Conservation (phyloP, 1,140 invertebrate species). For the Uloborus diversus region DNA sequence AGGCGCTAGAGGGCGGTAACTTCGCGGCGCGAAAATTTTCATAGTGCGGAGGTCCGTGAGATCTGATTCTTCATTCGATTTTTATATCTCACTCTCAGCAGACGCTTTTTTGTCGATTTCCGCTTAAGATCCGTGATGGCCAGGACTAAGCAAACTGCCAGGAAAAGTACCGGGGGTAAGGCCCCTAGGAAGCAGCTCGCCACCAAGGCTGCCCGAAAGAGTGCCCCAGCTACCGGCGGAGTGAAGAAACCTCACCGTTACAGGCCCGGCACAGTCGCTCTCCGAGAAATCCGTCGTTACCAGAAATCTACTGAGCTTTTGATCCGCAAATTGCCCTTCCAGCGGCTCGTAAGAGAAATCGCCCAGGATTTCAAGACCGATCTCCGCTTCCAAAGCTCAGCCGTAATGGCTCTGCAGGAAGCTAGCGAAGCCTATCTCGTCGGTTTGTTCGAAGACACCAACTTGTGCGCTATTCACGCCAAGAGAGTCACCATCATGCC, state of each 20-base stretch:
- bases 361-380: constrained; percentile 57
- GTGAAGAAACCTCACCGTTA: constrained; percentile 78
- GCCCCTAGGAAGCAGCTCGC: too few relatives aligned
- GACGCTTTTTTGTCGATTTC: too few relatives aligned
- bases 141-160: too few relatives aligned
- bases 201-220: constrained; percentile 62
- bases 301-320: constrained; percentile 78
- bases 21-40: too few relatives aligned
- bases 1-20: too few relatives aligned
- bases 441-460: constrained; percentile 68
- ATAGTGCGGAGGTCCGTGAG: too few relatives aligned
- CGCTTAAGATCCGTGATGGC: too few relatives aligned
- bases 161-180: too few relatives aligned
- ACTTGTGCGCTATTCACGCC: constrained; percentile 92
- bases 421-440: constrained; percentile 68
- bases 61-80: too few relatives aligned
- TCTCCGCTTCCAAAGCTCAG: constrained; percentile 53
- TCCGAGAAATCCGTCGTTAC: constrained; percentile 70
- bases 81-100: too few relatives aligned
- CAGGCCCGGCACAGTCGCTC: constrained; percentile 66
- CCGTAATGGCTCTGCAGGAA: constrained; percentile 58
- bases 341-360: constrained; percentile 61
- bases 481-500: constrained; percentile 84
- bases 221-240: constrained; percentile 82
- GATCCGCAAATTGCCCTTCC: constrained; percentile 68